Conservation (phyloP, 2,888 invertebrate species). For the Sphaeridia pumilis region DNA sequence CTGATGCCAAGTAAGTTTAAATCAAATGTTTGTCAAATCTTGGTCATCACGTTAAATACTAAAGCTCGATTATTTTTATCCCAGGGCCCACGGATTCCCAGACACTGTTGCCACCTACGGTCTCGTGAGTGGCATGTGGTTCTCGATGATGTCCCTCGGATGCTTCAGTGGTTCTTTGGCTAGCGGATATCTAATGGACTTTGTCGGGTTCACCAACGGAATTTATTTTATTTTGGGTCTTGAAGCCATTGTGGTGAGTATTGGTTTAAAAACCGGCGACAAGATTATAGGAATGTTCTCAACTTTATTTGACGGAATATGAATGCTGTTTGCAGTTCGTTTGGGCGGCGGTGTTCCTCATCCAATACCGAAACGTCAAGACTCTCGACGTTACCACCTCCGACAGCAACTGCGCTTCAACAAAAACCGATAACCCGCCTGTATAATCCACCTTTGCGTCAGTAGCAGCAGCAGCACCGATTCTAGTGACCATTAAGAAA, state of each 20-base stretch:
- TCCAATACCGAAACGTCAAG: neutral
- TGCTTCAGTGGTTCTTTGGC: constrained; percentile 55
- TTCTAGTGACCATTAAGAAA: no score
- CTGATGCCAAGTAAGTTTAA: constrained; percentile 61
- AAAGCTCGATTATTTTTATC: constrained; percentile 10
- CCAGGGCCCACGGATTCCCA: constrained; percentile 59
- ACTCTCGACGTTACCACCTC: neutral
- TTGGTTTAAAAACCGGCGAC: no score
- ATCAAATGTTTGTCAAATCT: constrained; percentile 12
- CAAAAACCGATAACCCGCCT: neutral
- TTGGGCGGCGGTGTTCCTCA: constrained; percentile 1
- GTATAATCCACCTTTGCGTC: no score
- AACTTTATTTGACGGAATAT: no score
- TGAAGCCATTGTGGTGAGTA: constrained; percentile 53
- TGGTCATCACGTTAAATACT: neutral
- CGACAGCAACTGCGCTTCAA: neutral
- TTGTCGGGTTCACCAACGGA: constrained; percentile 56
- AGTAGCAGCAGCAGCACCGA: no score
- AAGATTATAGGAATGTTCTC: no score
- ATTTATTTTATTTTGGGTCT: constrained; percentile 57
- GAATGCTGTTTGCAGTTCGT: constrained; percentile 7
- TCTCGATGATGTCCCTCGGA: constrained; percentile 76
- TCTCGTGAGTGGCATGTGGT: constrained; percentile 79
- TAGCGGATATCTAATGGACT: constrained; percentile 60
- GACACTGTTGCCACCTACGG: constrained; percentile 81